Evolutionary conservation across 2,888 invertebrate species (phyloP), one percentile per base, ranked within the genome.

Genomic region (Eristalis pertinax): DNA sequence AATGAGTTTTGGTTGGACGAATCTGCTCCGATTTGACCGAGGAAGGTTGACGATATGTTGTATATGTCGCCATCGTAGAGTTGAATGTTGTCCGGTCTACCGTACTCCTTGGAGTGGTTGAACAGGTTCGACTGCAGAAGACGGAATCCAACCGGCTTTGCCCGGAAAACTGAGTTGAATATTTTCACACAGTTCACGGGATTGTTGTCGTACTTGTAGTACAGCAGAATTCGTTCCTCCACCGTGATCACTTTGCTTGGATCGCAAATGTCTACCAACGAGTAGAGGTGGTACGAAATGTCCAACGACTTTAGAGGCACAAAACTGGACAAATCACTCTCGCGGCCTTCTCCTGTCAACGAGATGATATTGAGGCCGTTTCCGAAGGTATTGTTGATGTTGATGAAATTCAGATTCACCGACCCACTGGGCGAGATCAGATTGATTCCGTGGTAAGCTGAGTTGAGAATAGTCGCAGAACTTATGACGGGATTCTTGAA

Each of bases 141-240:
- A 84, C 99, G 94, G 90, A 99, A 97, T 10, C 98, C 98, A 90
- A 99, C 95, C 15, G 96, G 97, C 91, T 98, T 98, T 0, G 97
- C 96, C 86, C 96, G 95, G 91, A 96, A 97, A 83, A 96, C 95
- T 85, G 98, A 97, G 77, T 96, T 96, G 92, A 99, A 98, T 89
- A 99, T 98, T 93, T 99, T 99, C 0, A 99, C 97, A 91, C 99
- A 99, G 92, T 99, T 99, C 0, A 99, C 97, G 0, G 99, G 98
- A 92, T 96, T 96, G 90, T 98, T 98, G 91, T 98, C 98, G 91
- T 99, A 99, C 92, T 99, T 99, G 93, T 98, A 99, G 92, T 99
- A 99, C 24, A 99, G 92, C 0, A 99, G 93, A 5, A 99, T 95
- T 65, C 99, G 94, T 91, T 99, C 98, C 92, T 98, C 97, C 1